Evolutionary conservation across 2,113 vertebrate species (phyloP).

Genomic region (Suncus etruscus): DNA sequence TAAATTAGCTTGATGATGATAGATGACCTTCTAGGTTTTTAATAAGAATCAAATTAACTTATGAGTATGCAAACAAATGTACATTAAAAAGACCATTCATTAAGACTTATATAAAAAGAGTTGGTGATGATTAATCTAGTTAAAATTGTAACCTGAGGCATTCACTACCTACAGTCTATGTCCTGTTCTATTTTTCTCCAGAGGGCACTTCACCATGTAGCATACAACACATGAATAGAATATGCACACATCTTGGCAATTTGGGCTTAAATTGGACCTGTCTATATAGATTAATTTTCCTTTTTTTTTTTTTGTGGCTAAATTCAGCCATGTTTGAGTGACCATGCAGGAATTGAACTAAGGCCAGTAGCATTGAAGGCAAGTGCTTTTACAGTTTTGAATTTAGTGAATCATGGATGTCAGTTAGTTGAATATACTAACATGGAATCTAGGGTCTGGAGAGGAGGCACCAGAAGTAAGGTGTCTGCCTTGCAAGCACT

Average conservation of each 20-base stretch:
- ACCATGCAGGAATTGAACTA: no score
- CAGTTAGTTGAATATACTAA: not conserved
- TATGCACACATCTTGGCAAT: not conserved
- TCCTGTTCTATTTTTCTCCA: slow-evolving; percentile 1
- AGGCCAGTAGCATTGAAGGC: no score
- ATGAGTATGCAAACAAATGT: slow-evolving; percentile 2
- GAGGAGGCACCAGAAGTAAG: no score
- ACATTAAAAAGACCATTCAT: not conserved
- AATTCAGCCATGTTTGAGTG: no score
- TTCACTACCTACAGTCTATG: not conserved
- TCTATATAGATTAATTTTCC: not conserved
- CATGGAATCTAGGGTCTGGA: no score
- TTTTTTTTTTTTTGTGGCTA: no score
- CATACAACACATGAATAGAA: not conserved
- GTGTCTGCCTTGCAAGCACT: no score
- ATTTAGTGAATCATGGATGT: not conserved
- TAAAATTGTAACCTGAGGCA: not conserved
- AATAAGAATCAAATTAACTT: slow-evolving; percentile 7
- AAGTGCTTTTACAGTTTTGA: not conserved
- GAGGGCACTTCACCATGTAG: not conserved
- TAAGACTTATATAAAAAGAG: not conserved
- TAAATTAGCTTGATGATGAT: not conserved
- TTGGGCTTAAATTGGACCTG: not conserved
- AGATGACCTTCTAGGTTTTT: slow-evolving; percentile 20
- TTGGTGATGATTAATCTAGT: not conserved